phyloP scores from a whole-genome alignment of 1,140 invertebrate genomes.

The Lamellibrachia luymesi region DNA sequence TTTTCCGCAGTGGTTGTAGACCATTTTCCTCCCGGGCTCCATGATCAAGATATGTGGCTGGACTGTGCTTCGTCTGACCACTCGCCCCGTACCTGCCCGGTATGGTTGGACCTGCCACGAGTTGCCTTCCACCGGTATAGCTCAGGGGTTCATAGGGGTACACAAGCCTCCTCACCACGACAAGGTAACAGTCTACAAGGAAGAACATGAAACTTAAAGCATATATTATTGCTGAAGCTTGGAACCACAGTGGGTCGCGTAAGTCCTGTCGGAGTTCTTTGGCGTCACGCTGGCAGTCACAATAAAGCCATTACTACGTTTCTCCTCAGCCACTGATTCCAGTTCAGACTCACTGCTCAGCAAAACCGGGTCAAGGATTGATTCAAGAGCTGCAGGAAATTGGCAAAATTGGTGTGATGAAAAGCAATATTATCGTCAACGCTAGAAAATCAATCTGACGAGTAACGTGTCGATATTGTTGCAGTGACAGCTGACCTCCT shows the following conservation, averaged over 20 bases:
- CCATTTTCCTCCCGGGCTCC: too few species aligned
- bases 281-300: background rate
- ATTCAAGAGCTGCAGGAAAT: background rate
- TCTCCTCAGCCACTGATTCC: background rate
- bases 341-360: background rate
- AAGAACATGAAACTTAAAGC: too few species aligned
- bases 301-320: background rate
- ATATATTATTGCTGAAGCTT: background rate
- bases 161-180: too few species aligned
- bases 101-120: too few species aligned
- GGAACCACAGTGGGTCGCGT: background rate
- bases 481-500: background rate
- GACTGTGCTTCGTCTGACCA: too few species aligned
- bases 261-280: background rate
- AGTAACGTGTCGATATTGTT: background rate
- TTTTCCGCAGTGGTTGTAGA: too few species aligned
- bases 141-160: too few species aligned
- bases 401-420: background rate
- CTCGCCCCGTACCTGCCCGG: too few species aligned
- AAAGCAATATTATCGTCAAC: background rate
- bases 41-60: too few species aligned
- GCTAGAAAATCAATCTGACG: background rate
- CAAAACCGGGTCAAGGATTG: background rate
- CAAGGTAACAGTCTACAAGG: too few species aligned
- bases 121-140: too few species aligned